These are phyloP conservation scores for Petaurus breviceps DNA, from an alignment of 2,113 vertebrate genomes.

Conservation along the genomic window DNA sequence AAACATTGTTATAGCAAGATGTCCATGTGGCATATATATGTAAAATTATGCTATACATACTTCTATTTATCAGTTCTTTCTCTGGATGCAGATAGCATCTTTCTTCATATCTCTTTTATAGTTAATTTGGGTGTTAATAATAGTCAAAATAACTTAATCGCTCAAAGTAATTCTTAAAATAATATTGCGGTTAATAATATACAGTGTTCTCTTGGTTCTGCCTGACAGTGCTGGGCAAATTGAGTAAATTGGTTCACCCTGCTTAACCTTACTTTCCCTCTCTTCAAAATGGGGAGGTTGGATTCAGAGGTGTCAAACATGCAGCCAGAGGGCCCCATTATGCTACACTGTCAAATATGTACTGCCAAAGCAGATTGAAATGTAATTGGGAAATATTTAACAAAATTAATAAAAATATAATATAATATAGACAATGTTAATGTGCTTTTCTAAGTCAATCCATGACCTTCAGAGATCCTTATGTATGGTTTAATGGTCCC, in stretches of 20 bases:
- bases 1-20: neutral
- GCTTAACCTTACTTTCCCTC: neutral
- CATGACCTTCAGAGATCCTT: neutral
- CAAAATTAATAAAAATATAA: neutral
- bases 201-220: no score
- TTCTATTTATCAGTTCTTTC: no score
- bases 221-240: neutral
- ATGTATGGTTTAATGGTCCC: neutral
- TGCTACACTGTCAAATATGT: neutral
- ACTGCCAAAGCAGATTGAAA: neutral
- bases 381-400: neutral
- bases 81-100: no score
- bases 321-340: neutral
- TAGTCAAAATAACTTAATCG: no score
- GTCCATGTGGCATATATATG: neutral
- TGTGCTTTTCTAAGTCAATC: neutral
- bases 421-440: neutral
- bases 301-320: neutral
- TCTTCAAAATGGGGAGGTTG: neutral
- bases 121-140: no score
- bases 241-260: neutral
- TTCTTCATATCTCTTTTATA: no score
- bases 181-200: no score
- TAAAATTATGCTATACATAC: no score
- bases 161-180: no score